Conservation (phyloP, 1,140 invertebrate genomes). For the Zaprionus ghesquierei region DNA sequence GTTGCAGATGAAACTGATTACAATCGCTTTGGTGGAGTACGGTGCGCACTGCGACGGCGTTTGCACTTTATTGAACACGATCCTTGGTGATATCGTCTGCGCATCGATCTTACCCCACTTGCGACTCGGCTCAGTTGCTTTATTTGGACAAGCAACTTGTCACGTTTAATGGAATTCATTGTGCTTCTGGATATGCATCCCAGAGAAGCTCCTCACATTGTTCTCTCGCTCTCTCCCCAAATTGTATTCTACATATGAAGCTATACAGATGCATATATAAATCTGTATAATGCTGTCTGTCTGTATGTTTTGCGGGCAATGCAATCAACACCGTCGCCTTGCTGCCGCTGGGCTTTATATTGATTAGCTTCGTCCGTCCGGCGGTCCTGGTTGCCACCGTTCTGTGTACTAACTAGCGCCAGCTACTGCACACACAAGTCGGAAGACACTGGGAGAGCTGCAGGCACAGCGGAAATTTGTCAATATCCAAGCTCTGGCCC, state of each 20-base stretch:
- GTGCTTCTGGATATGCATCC: constrained; percentile 25
- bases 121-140: constrained; percentile 55
- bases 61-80: constrained; percentile 79
- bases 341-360: constrained; percentile 33
- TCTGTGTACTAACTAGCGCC: constrained; percentile 67
- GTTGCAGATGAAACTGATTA: constrained; percentile 39
- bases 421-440: constrained; percentile 58
- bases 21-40: constrained; percentile 32
- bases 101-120: constrained; percentile 44
- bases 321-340: constrained; percentile 41
- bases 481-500: constrained; percentile 44
- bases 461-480: constrained; percentile 61
- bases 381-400: constrained; percentile 68
- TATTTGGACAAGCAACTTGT: constrained; percentile 80
- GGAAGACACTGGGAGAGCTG: constrained; percentile 17
- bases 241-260: constrained; percentile 14
- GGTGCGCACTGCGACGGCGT: constrained; percentile 21
- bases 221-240: not conserved
- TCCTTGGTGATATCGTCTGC: constrained; percentile 55
- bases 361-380: constrained; percentile 74
- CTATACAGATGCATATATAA: not conserved
- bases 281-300: not conserved
- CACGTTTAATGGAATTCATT: constrained; percentile 74
- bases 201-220: constrained; percentile 7
- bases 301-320: constrained; percentile 17